Percentiles rank a stretch among this genome's conserved stretches.
Evolutionary conservation across 35 echinoderm and acorn worm species (phyloP).

Genomic region (Apostichopus japonicus): DNA sequence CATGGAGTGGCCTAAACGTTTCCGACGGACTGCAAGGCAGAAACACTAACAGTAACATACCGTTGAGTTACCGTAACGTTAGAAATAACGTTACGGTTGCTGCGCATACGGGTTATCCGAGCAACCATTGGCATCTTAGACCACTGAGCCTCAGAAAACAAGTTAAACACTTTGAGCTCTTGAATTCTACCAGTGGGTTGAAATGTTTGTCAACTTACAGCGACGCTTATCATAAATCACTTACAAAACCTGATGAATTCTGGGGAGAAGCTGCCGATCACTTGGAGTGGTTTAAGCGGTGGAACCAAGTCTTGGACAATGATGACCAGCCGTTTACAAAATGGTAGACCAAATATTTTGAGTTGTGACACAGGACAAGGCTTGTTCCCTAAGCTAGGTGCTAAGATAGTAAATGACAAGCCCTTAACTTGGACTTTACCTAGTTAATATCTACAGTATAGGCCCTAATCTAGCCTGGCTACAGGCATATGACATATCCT

Average conservation of each 20-base stretch:
- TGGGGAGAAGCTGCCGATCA: slow-evolving; percentile 86
- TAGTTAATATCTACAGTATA: too few relatives aligned
- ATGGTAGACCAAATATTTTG: slow-evolving; percentile 50
- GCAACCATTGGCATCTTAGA: background rate
- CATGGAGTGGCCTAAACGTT: background rate
- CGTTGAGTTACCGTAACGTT: background rate
- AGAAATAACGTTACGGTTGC: background rate
- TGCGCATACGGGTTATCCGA: too few relatives aligned
- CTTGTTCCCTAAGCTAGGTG: too few relatives aligned
- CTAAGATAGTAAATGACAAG: too few relatives aligned
- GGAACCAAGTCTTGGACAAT: slow-evolving; percentile 80
- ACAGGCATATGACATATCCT: too few relatives aligned
- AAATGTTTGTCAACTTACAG: slow-evolving; percentile 52
- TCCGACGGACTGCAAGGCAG: background rate
- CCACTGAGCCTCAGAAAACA: background rate
- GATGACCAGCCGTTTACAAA: slow-evolving; percentile 61
- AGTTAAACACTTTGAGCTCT: background rate
- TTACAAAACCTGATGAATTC: slow-evolving; percentile 74
- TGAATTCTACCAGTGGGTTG: background rate
- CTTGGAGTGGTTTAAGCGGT: slow-evolving; percentile 87
- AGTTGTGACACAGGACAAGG: too few relatives aligned
- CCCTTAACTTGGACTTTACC: too few relatives aligned
- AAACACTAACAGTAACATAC: background rate
- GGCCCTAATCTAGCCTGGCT: too few relatives aligned
- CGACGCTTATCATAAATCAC: slow-evolving; percentile 54